These are phyloP conservation scores for Diorhabda elongata DNA, from an alignment of 1,140 invertebrate genomes.

Conservation along the genomic window DNA sequence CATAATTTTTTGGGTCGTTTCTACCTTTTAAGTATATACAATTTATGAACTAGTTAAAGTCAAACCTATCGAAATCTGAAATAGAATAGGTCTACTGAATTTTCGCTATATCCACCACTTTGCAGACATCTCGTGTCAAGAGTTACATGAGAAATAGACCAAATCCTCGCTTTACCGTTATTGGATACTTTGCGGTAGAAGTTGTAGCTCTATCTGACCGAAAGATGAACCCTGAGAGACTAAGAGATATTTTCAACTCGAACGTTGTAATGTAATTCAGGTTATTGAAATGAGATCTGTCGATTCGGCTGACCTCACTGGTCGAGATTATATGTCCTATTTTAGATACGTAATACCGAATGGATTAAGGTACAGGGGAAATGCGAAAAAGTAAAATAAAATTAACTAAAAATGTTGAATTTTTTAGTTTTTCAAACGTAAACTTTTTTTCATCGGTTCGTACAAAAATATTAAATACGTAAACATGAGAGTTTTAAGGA, in stretches of 20 bases:
- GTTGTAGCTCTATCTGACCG: slow-evolving; percentile 9
- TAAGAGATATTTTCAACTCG: slow-evolving; percentile 11
- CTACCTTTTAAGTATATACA: too few species aligned
- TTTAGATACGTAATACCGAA: neutral
- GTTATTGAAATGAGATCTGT: slow-evolving; percentile 15
- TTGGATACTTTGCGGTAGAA: slow-evolving; percentile 12
- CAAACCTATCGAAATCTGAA: too few species aligned
- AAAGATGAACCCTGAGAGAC: slow-evolving; percentile 4
- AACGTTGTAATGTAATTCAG: slow-evolving; percentile 3
- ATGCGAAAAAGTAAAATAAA: too few species aligned
- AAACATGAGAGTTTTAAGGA: too few species aligned
- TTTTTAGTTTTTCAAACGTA: too few species aligned
- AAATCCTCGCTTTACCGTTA: slow-evolving; percentile 10
- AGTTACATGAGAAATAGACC: slow-evolving; percentile 12
- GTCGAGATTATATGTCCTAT: neutral
- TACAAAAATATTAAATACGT: too few species aligned
- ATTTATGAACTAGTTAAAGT: too few species aligned
- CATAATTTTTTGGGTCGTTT: too few species aligned
- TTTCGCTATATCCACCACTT: slow-evolving; percentile 6
- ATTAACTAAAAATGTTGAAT: too few species aligned
- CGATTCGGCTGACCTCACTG: slow-evolving; percentile 1
- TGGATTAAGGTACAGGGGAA: neutral
- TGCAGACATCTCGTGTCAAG: neutral
- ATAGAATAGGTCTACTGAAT: neutral
- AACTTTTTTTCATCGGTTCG: too few species aligned